Percentiles rank a stretch among this genome's conserved stretches.
Conservation (phyloP, 1,140 invertebrate genomes). For the Conus betulinus region DNA sequence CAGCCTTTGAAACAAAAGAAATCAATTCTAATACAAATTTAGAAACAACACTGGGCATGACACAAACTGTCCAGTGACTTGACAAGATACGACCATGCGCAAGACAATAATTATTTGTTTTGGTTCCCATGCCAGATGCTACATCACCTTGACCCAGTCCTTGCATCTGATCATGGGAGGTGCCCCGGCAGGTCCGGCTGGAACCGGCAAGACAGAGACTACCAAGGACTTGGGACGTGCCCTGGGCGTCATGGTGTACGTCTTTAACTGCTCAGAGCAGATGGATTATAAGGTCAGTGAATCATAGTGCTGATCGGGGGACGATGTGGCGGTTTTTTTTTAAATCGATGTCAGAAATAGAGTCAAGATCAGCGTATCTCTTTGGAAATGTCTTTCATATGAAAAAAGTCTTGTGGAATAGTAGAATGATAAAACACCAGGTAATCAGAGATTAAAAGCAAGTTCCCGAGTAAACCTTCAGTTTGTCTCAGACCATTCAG, state of each 20-base stretch:
- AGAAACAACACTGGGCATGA: not conserved
- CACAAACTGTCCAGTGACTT: not conserved
- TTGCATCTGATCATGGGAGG: conserved; percentile 97
- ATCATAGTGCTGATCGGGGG: not conserved
- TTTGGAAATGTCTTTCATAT: too few relatives aligned
- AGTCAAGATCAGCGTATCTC: too few relatives aligned
- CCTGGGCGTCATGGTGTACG: conserved; percentile 97
- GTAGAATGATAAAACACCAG: too few relatives aligned
- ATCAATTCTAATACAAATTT: not conserved
- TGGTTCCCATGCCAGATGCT: conserved; percentile 80
- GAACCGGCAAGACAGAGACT: conserved; percentile 97
- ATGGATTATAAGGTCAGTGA: conserved; percentile 92
- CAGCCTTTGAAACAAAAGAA: not conserved
- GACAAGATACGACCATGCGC: not conserved
- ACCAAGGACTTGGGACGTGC: conserved; percentile 97
- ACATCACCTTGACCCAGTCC: conserved; percentile 95
- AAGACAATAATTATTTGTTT: too few relatives aligned
- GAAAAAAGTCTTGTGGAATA: too few relatives aligned
- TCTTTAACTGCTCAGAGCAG: conserved; percentile 98
- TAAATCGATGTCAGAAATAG: too few relatives aligned
- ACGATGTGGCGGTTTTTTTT: too few relatives aligned
- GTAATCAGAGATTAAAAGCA: too few relatives aligned
- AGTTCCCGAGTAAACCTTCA: too few relatives aligned
- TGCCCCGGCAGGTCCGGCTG: conserved; percentile 93
- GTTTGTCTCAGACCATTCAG: too few relatives aligned